These are phyloP conservation scores for Gallinago paraguaiae DNA, from an alignment of 2,113 vertebrate species.

Conservation along the genomic window DNA sequence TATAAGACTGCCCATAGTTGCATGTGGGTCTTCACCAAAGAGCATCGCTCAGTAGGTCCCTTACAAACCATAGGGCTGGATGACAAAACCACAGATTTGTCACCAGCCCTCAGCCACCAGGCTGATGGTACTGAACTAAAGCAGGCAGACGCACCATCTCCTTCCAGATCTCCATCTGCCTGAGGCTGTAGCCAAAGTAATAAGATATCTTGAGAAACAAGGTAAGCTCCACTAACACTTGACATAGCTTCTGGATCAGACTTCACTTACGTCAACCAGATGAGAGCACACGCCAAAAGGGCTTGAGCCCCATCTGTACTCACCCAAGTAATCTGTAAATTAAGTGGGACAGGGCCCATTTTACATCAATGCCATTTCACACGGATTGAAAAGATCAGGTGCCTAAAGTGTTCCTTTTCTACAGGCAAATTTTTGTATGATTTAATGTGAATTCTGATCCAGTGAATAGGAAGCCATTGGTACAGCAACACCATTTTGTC, in stretches of 20 bases:
- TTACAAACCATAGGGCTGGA: not conserved
- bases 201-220: not conserved
- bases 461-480: not conserved
- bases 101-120: not conserved
- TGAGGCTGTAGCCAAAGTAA: not conserved
- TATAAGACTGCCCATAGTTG: not conserved
- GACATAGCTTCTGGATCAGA: not conserved
- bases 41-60: not conserved
- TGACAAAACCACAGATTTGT: not conserved
- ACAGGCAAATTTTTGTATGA: not conserved
- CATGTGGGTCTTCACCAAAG: conserved; percentile 6
- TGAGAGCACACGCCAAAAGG: not conserved
- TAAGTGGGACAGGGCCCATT: not conserved
- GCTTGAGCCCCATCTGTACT: not conserved
- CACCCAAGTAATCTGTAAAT: not conserved
- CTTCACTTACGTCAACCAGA: not conserved
- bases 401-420: not conserved
- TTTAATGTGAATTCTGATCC: not conserved
- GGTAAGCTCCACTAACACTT: not conserved
- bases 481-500: not conserved
- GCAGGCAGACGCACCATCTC: not conserved
- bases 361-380: not conserved
- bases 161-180: not conserved
- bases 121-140: not conserved
- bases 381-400: not conserved